These are phyloP conservation scores for Empis stercorea DNA, from an alignment of 2,888 invertebrate species.

Conservation along the genomic window DNA sequence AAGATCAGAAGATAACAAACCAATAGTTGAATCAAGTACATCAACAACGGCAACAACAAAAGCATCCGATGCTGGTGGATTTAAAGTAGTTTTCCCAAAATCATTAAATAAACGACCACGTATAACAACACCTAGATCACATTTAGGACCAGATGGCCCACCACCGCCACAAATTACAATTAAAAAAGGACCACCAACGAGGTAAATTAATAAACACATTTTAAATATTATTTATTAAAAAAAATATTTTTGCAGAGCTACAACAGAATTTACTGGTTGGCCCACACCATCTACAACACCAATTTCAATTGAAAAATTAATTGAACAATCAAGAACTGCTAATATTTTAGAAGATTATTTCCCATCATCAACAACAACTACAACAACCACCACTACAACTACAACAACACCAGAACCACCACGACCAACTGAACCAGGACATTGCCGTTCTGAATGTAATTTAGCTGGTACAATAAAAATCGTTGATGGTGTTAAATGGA, in stretches of 20 bases:
- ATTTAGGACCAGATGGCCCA: constrained; percentile 34
- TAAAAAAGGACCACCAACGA: constrained; percentile 72
- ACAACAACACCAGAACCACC: constrained; percentile 59
- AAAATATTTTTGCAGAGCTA: constrained; percentile 44
- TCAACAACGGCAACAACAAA: constrained; percentile 36
- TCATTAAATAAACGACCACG: constrained; percentile 38
- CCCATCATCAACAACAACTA: constrained; percentile 39
- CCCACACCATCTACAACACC: constrained; percentile 79
- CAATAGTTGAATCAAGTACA: constrained; percentile 18
- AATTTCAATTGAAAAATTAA: constrained; percentile 66
- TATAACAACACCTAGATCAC: constrained; percentile 44
- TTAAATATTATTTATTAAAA: constrained; percentile 15
- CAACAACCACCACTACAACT: constrained; percentile 46
- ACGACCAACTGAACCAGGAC: constrained; percentile 61
- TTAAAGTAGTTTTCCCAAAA: constrained; percentile 69
- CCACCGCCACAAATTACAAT: constrained; percentile 50
- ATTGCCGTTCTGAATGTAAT: constrained; percentile 66
- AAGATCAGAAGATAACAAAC: neutral
- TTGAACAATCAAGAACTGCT: constrained; percentile 52
- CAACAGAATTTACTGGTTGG: constrained; percentile 86
- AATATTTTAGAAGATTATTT: constrained; percentile 41
- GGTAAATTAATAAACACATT: constrained; percentile 37
- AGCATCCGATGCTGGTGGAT: constrained; percentile 36
- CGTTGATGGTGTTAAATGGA: constrained; percentile 69
- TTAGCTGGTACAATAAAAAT: constrained; percentile 77